Percentiles rank a stretch among this genome's conserved stretches.
These are phyloP conservation scores for Pelmatolapia mariae DNA, from an alignment of 2,113 vertebrate species.

Conservation along the genomic window DNA sequence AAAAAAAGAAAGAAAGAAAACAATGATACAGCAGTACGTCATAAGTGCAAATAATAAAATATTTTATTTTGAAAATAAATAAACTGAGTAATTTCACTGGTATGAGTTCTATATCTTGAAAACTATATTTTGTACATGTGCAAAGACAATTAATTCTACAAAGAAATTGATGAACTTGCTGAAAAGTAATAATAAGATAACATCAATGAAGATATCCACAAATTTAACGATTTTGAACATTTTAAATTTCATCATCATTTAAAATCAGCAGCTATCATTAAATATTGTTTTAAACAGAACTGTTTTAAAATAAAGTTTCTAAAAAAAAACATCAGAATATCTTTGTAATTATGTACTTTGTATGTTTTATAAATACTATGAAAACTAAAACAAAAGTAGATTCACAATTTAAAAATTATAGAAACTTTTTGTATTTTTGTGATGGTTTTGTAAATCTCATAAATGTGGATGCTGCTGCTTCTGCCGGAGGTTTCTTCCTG, in stretches of 20 bases:
- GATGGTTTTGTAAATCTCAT: background rate
- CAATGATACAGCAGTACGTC: background rate
- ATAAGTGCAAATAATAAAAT: background rate
- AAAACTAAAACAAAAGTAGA: background rate
- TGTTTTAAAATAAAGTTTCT: background rate
- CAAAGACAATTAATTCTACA: background rate
- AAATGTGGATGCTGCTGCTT: background rate
- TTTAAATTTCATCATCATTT: background rate
- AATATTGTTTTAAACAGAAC: accelerated
- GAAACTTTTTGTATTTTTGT: background rate
- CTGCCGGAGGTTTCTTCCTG: background rate
- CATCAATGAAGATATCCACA: background rate
- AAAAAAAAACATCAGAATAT: background rate
- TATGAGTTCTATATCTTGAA: background rate
- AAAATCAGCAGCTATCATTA: accelerated
- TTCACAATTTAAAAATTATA: background rate
- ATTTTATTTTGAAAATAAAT: accelerated
- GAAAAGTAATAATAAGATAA: background rate
- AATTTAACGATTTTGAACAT: background rate
- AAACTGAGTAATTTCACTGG: background rate
- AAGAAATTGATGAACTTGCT: background rate
- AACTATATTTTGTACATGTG: background rate
- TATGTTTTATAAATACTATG: background rate
- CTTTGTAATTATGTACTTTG: background rate
- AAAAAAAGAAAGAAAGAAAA: background rate